Evolutionary conservation across 1,140 invertebrate genomes (phyloP).

Genomic region (Saccostrea cuccullata): DNA sequence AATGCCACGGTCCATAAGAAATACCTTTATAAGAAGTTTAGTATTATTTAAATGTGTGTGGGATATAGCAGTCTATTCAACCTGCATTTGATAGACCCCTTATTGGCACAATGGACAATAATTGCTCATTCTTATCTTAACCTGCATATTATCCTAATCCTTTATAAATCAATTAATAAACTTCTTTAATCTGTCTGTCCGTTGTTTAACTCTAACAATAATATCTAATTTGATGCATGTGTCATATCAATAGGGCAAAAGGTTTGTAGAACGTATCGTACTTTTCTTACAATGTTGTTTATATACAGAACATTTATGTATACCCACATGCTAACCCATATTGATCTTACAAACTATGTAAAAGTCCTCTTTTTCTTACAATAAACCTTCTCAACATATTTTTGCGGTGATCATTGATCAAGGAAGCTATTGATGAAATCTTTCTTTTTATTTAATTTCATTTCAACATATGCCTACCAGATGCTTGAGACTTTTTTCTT

Average conservation of each 20-base stretch:
- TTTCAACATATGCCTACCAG: slow-evolving; percentile 5
- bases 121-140: background rate
- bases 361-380: background rate
- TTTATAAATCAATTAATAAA: background rate
- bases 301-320: background rate
- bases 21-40: too few species aligned
- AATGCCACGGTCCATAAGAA: too few species aligned
- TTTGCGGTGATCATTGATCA: background rate
- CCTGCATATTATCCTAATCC: slow-evolving; percentile 13
- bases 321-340: background rate
- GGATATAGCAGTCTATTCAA: background rate
- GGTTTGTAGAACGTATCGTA: background rate
- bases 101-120: slow-evolving; percentile 20
- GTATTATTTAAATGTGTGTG: too few species aligned
- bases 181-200: background rate
- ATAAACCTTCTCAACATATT: background rate
- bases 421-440: background rate
- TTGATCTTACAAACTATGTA: background rate
- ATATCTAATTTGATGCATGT: background rate
- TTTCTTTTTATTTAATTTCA: background rate
- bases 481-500: background rate
- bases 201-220: background rate
- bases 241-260: background rate
- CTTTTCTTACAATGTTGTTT: background rate
- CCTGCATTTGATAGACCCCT: background rate